Evolutionary conservation across 2,888 invertebrate genomes (phyloP).

Genomic region (Polymixis flavicincta): DNA sequence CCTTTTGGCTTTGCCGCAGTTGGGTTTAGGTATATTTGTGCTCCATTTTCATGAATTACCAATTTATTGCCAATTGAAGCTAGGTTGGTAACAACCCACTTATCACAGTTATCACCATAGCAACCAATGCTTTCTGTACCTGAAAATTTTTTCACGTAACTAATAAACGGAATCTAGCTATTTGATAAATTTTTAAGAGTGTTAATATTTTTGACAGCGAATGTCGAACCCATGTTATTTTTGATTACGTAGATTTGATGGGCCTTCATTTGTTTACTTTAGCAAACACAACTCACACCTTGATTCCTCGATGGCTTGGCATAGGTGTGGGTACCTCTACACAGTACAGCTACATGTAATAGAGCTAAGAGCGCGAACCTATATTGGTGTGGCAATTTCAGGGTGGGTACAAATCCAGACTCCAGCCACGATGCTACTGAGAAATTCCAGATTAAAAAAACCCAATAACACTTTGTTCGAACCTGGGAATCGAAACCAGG

Average conservation of each 20-base stretch:
- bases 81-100: neutral
- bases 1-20: neutral
- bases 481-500: too few species aligned
- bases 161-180: neutral
- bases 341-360: too few species aligned
- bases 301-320: too few species aligned
- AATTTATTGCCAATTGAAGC: conserved; percentile 6
- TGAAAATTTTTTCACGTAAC: neutral
- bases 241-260: neutral
- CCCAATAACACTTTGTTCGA: too few species aligned
- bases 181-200: conserved; percentile 1
- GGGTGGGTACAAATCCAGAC: too few species aligned
- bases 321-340: too few species aligned
- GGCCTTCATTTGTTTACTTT: neutral
- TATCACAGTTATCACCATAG: conserved; percentile 1
- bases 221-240: too few species aligned
- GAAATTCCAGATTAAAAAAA: too few species aligned
- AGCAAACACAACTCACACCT: too few species aligned
- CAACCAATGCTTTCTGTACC: neutral
- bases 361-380: too few species aligned
- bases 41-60: neutral
- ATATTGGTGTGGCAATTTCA: too few species aligned
- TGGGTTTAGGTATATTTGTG: neutral
- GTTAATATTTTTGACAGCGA: neutral
- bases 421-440: too few species aligned